Base-by-base conservation (phyloP, 2,888 invertebrate genomes). In the Scaptomyza flava region DNA sequence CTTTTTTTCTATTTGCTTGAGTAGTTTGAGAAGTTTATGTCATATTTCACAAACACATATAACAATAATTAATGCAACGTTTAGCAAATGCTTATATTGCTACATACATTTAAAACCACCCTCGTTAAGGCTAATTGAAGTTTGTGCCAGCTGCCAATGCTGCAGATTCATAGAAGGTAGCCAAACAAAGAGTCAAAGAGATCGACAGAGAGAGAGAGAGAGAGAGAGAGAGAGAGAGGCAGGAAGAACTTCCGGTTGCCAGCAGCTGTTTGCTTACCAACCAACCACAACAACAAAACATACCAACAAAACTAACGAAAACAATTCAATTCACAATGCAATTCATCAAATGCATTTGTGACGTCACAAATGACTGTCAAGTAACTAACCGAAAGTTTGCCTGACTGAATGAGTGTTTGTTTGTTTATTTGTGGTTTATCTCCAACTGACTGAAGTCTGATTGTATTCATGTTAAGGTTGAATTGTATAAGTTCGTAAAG, bases 391-490 rank as follows among this genome's bases (percentile, higher is more conserved):
- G 47, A 50, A 14, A 47, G 30, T 52, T 34, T n/a, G 4, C 20
- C 47, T 20, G 34, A n/a, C 17, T 33, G 45, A 33, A 33, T 33
- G 46, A 52, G 33, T 23, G 11, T 38, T 17, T 34, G 42, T 27
- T 14, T 23, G 23, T 23, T 9, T 64, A 33, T 58, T 34, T 53
- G 27, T 48, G 14, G 14, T 42, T 34, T 43, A 47, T 57, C 70
- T 36, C 12, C 41, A 11, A 34, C 27, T 6, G 36, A 38, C 38
- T 34, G 14, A 36, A 53, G 48, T 45, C 59, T 23, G 68, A 61
- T 30, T 54, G 57, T 60, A 82, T 81, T 84, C 64, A 68, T 82
- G 85, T 82, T 87, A 82, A 87, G 81, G 81, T 87, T 78, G 81
- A 75, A 68, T 69, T 69, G 75, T 86, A 74, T 71, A 73, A 14